Evolutionary conservation across 2,888 invertebrate genomes (phyloP).

Genomic region (Ennomos quercinarius): DNA sequence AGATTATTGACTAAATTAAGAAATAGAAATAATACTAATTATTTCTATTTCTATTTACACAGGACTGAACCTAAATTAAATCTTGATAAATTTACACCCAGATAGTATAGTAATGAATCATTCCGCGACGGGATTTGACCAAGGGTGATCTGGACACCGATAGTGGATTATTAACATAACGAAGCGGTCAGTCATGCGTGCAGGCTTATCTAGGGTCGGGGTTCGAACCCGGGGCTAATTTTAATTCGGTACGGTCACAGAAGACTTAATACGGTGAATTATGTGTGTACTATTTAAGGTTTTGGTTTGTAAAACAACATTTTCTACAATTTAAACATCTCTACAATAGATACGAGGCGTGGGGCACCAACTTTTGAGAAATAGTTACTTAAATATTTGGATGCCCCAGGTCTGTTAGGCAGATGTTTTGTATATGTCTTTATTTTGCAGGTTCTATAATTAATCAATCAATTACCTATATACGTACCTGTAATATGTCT

Average conservation of each 20-base stretch:
- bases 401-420: too few species aligned
- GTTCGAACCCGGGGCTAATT: constrained; percentile 39
- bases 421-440: too few species aligned
- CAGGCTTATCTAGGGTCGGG: constrained; percentile 50
- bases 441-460: too few species aligned
- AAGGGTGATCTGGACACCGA: constrained; percentile 57
- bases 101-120: constrained; percentile 49
- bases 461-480: too few species aligned
- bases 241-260: constrained; percentile 15
- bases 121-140: constrained; percentile 46
- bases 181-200: constrained; percentile 64
- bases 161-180: constrained; percentile 63
- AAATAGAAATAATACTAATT: too few species aligned
- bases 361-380: too few species aligned
- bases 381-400: too few species aligned
- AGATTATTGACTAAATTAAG: too few species aligned
- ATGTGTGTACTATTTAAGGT: not conserved
- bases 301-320: not conserved
- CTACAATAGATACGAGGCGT: too few species aligned
- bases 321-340: not conserved
- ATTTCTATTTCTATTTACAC: constrained; percentile 12
- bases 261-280: constrained; percentile 3
- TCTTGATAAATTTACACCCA: constrained; percentile 26
- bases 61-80: constrained; percentile 18
- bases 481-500: too few species aligned